Evolutionary conservation across 2,888 invertebrate genomes (phyloP).

Genomic region (Ichneumoninae sp.): DNA sequence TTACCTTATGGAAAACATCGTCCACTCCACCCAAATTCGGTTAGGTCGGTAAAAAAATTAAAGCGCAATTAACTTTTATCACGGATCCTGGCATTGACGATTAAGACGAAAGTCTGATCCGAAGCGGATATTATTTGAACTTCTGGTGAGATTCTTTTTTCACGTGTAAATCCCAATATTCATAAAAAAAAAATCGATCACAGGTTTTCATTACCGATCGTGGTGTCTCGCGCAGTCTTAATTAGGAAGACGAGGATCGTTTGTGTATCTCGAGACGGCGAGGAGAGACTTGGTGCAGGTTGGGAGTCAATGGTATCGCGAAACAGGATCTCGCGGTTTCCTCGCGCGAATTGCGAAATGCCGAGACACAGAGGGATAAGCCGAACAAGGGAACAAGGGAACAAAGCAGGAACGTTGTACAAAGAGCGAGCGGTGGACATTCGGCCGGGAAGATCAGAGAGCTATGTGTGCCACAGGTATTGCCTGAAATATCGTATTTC

Average conservation of each 20-base stretch:
- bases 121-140: too few relatives aligned
- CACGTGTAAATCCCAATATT: too few relatives aligned
- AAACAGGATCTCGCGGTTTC: background rate
- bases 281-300: background rate
- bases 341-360: background rate
- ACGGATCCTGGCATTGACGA: too few relatives aligned
- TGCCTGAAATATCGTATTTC: background rate
- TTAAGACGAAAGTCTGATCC: too few relatives aligned
- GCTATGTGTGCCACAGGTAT: background rate
- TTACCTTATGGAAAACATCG: too few relatives aligned
- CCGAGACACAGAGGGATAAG: background rate
- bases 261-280: background rate
- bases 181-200: too few relatives aligned
- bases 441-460: conserved; percentile 1
- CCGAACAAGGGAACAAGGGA: conserved; percentile 1
- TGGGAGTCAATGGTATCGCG: background rate
- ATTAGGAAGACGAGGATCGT: background rate
- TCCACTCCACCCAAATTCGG: too few relatives aligned
- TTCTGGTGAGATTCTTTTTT: too few relatives aligned
- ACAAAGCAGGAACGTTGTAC: background rate
- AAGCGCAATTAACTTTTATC: too few relatives aligned
- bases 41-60: too few relatives aligned
- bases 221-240: too few relatives aligned
- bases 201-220: too few relatives aligned
- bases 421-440: background rate